Base-by-base conservation (phyloP, 2,797 vertebrate genomes). In the Crocidura indochinensis region DNA sequence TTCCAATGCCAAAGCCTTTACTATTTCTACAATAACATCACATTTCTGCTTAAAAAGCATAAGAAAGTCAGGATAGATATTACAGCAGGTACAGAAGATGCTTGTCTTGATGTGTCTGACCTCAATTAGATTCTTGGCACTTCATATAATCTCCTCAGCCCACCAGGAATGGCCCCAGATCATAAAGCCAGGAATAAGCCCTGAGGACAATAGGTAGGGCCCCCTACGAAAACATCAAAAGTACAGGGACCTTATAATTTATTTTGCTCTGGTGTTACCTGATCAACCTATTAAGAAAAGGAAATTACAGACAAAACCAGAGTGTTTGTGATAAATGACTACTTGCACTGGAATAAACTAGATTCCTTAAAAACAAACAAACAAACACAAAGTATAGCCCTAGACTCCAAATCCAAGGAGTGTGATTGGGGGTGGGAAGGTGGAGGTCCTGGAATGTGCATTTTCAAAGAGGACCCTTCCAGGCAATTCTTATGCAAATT, bases 401-500 rank as follows among this genome's bases (percentile, higher is more conserved):
- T 83, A 6, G 15, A 65, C 5, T 20, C 26, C 22, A 60, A 71
- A 83, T n/a, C 6, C 17, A 62, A 49, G 8, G 14, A 76, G 38
- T 3, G 38, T 38, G 38, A 38, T 38, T 79, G 26, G 62, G 91
- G 64, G 19, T 65, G 64, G 10, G 17, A 15, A 44, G 10, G 20
- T 10, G 20, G 69, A 72, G 51, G 27, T 12, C 2, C 1, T 0
- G 6, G 72, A 82, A 79, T 68, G 71, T 80, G 88, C 75, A 78
- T 92, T 86, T 92, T 95, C 77, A 83, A 96, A 93, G 64, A 79
- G 4, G 31, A 24, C 8, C 72, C 68, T 12, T 71, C 53, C 53
- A 3, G 72, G 84, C 88, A 47, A 81, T 93, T 91, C 53, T 87
- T 90, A 91, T 46, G 90, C 73, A 96, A 83, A 93, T 92, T 74